Evolutionary conservation across 2,797 vertebrate genomes (phyloP).

Genomic region (Agapornis canus): DNA sequence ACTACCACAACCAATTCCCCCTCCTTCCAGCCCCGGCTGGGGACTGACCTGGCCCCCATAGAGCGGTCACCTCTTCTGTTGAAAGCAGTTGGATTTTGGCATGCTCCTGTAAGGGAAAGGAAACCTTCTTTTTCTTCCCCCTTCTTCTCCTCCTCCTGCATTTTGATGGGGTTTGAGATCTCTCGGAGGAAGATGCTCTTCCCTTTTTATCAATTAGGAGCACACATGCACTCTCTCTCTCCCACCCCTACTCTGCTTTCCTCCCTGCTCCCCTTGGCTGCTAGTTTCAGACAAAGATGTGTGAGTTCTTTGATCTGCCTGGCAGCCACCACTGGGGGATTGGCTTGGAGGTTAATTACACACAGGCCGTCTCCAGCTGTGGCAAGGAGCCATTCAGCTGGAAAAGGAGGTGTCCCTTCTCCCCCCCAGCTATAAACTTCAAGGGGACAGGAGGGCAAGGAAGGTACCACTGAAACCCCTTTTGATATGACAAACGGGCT

Average conservation of each 20-base stretch:
- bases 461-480: conserved; percentile 72
- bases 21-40: not conserved
- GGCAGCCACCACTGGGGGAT: conserved; percentile 68
- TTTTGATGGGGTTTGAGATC: conserved; percentile 64
- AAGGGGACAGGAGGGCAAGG: conserved; percentile 72
- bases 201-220: conserved; percentile 70
- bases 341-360: conserved; percentile 76
- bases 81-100: not conserved
- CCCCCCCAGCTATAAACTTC: conserved; percentile 59
- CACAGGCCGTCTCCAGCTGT: conserved; percentile 58
- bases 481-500: conserved; percentile 77
- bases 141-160: conserved; percentile 33
- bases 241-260: conserved; percentile 59
- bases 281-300: conserved; percentile 73
- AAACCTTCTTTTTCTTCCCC: not conserved
- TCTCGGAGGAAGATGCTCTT: conserved; percentile 49
- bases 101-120: not conserved
- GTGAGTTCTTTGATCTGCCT: conserved; percentile 76
- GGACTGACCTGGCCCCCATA: not conserved
- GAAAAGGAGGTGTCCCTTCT: conserved; percentile 53
- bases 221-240: conserved; percentile 32
- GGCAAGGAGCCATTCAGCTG: conserved; percentile 56
- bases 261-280: conserved; percentile 57
- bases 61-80: not conserved
- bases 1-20: not conserved